These are phyloP conservation scores for Ommatoiulus sabulosus DNA, from an alignment of 2,888 invertebrate genomes.

Conservation along the genomic window DNA sequence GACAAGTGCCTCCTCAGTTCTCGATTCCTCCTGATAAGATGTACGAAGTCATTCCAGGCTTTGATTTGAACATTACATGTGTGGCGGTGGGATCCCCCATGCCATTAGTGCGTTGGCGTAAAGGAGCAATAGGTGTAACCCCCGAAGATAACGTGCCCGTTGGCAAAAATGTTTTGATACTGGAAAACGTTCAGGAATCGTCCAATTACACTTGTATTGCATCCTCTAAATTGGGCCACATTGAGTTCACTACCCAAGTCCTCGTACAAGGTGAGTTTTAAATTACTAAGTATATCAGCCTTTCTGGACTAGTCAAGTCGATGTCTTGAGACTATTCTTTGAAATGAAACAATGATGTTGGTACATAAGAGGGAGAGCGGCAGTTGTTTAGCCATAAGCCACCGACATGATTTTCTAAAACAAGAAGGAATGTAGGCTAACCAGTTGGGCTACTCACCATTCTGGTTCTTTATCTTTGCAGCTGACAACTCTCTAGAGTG, in stretches of 20 bases:
- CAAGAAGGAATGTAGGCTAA: background rate
- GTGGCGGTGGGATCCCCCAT: conserved; percentile 98
- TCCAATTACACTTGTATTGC: conserved; percentile 98
- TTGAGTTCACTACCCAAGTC: conserved; percentile 87
- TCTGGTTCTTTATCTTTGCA: conserved; percentile 40
- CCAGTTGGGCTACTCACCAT: conserved; percentile 27
- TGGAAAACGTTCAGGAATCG: conserved; percentile 89
- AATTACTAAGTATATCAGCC: background rate
- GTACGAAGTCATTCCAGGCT: conserved; percentile 91
- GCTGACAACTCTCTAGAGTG: background rate
- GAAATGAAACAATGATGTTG: background rate
- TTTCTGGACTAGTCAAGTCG: background rate
- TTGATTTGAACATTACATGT: conserved; percentile 92
- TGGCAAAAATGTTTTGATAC: conserved; percentile 83
- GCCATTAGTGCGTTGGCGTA: conserved; percentile 86
- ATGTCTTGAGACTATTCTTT: background rate
- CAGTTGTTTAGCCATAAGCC: background rate
- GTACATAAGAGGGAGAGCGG: background rate
- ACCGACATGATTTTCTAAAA: background rate
- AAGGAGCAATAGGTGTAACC: conserved; percentile 77
- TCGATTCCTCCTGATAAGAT: conserved; percentile 88
- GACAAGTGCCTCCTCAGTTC: conserved; percentile 95
- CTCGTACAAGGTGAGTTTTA: conserved; percentile 89
- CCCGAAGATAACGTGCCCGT: conserved; percentile 78
- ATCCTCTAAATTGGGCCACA: conserved; percentile 91